Evolutionary conservation across 2,797 vertebrate genomes (phyloP), one percentile per base, ranked within the genome.

Genomic region (Bufotes viridis): DNA sequence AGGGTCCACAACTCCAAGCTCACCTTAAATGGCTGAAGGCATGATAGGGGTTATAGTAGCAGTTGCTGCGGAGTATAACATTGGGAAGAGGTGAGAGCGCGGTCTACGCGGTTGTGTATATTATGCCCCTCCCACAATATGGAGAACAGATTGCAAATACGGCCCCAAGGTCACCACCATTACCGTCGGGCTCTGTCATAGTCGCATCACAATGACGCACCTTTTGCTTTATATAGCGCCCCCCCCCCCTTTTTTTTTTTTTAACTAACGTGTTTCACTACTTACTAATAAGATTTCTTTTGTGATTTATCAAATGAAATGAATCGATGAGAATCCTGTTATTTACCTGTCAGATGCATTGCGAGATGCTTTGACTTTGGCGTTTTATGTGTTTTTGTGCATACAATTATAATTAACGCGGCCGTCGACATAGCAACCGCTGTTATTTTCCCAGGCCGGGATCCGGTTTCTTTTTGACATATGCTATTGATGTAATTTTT

Each of bases 401-500:
- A 29, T 15, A n/a, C 29, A 11, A 51, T 84, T 76, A 75, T 76
- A 84, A 84, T 84, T 84, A 76, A 65, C 58, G 18, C 72, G 10
- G n/a, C 22, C 57, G 72, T 85, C 34, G 83, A 15, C 83, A 85
- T 85, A 61, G 83, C n/a, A 85, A 85, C 83, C n/a, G 6, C 57
- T 26, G 72, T 78, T 85, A 85, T 85, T 85, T 85, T 17, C 83
- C 83, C 70, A 17, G 60, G 65, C 49, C 82, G 60, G 34, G 42
- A 76, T 60, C 20, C 57, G n/a, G 29, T 74, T 84, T 17, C 34
- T 61, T 42, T 76, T 63, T 85, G 22, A 76, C 72, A 85, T 76
- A 85, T 78, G 83, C 55, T 85, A 58, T 76, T 85, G 83, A 85
- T 76, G 63, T 76, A 63, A 76, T 85, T 85, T 57, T 76, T 84